phyloP scores from a whole-genome alignment of 2,113 vertebrate genomes.

The Cairina moschata region DNA sequence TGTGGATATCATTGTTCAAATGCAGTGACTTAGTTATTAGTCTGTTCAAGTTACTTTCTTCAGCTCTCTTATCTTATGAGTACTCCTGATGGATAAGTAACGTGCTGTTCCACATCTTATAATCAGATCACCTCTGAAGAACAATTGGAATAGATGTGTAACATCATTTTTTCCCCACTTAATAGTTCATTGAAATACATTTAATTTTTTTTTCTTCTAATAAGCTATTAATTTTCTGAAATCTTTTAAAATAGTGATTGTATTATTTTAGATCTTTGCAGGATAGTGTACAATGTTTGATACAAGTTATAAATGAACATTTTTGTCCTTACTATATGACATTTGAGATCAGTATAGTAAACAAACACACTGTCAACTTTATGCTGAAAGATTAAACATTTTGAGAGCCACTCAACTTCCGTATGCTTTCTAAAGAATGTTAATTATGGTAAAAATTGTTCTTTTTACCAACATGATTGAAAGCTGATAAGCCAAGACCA shows the following conservation, averaged over 20 bases:
- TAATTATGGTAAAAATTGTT: constrained; percentile 66
- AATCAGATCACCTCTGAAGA: not conserved
- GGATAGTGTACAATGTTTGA: not conserved
- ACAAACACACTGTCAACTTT: constrained; percentile 66
- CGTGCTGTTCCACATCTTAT: not conserved
- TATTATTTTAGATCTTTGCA: constrained; percentile 25
- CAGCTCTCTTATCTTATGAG: constrained; percentile 10
- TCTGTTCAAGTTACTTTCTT: not conserved
- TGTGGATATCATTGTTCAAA: constrained; percentile 2
- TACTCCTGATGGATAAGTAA: not conserved
- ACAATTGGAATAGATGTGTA: not conserved
- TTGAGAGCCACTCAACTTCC: constrained; percentile 29
- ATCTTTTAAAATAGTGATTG: constrained; percentile 4
- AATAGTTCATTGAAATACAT: not conserved
- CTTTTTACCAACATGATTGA: constrained; percentile 55
- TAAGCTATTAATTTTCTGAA: not conserved
- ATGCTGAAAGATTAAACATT: constrained; percentile 66
- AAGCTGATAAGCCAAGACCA: constrained; percentile 53
- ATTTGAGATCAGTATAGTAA: constrained; percentile 67
- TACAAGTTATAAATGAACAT: constrained; percentile 5
- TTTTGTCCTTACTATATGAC: constrained; percentile 59
- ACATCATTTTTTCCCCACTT: not conserved
- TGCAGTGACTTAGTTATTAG: not conserved
- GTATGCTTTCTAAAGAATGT: constrained; percentile 50
- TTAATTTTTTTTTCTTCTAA: not conserved